Evolutionary conservation across 2,888 invertebrate genomes (phyloP).

Genomic region (Lasioglossum malachurum): DNA sequence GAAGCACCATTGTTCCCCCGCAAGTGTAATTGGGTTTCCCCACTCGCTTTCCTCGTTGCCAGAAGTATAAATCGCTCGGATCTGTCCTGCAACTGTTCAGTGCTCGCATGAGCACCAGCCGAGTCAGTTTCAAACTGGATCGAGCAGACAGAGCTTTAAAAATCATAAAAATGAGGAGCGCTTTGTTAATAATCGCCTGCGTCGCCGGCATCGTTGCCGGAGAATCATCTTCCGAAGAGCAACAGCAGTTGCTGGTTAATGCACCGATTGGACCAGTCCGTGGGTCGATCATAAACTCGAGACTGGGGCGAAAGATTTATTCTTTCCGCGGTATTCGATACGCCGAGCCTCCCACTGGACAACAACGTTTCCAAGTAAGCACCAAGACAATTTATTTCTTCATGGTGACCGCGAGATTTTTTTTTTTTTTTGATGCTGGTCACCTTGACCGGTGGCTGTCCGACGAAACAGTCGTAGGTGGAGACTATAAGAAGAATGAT

Average conservation of each 20-base stretch:
- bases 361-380: conserved; percentile 69
- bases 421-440: neutral
- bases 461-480: neutral
- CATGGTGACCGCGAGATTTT: neutral
- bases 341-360: conserved; percentile 70
- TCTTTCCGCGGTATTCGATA: conserved; percentile 74
- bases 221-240: neutral
- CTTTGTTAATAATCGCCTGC: conserved; percentile 2
- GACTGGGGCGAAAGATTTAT: conserved; percentile 69
- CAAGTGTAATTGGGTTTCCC: conserved; percentile 34
- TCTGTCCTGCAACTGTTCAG: neutral
- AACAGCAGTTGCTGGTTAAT: conserved; percentile 24
- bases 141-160: neutral
- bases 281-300: conserved; percentile 64
- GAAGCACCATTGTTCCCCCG: neutral
- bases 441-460: neutral
- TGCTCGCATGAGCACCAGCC: conserved; percentile 8
- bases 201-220: neutral
- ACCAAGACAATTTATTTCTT: neutral
- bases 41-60: conserved; percentile 43
- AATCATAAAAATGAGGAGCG: conserved; percentile 10
- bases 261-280: conserved; percentile 67
- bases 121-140: neutral
- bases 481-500: conserved; percentile 7
- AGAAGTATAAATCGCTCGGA: conserved; percentile 39